Evolutionary conservation across 2,888 invertebrate species (phyloP), one percentile per base, ranked within the genome.

Genomic region (Rhodophaea formosa): DNA sequence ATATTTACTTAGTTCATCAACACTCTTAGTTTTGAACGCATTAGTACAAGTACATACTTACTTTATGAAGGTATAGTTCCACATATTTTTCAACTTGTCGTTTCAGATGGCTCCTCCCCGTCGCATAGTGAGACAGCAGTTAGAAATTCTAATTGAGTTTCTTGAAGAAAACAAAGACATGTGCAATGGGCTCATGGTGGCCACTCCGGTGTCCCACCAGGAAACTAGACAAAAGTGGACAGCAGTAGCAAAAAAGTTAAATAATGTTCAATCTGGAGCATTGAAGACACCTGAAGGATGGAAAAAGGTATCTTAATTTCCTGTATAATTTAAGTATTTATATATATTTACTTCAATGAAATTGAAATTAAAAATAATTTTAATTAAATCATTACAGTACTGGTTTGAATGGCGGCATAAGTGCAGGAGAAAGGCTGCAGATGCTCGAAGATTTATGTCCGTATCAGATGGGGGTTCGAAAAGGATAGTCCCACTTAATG

Each of bases 381-480:
- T 30, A 49, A 45, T 17, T 44, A 43, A 8, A 49, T 58, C n/a
- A 39, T 78, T 80, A 58, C 76, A 89, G 89, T 88, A 88, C 62
- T 88, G 88, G 88, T 84, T 86, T 74, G 88, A 87, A 70, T 88
- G 87, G 87, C 72, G 88, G 53, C 85, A 86, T 62, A 88, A 86
- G 63, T 86, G 86, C 62, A 84, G 84, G 67, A 88, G 80, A 72
- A 88, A 88, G 75, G 86, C 84, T 54, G 77, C 82, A 10, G 80
- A 85, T 72, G 75, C 71, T 14, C 70, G 75, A 56, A 79, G 82
- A 64, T 75, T 72, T 35, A 76, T 77, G 56, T 70, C 79, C 6
- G 69, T 67, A 0, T 62, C 82, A 0, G 71, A 78, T 49, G 69
- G 73, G 17, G 74, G 75, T 6, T 62, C 77, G 14, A 82, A 74